Evolutionary conservation across 2,888 invertebrate genomes (phyloP), one percentile per base, ranked within the genome.

Genomic region (Catotricha subobsoleta): DNA sequence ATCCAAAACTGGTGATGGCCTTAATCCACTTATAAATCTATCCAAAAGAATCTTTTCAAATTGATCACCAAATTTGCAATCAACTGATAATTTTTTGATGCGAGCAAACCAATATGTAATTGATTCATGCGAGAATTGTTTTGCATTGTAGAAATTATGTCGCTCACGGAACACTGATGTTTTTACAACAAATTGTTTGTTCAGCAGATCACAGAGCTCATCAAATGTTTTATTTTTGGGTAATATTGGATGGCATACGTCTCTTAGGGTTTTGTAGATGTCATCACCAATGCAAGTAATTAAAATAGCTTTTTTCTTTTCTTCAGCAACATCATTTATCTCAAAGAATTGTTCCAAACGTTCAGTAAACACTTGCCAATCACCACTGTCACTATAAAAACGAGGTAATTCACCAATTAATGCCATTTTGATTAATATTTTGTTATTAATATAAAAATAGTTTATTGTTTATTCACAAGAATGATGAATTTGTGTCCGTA

Each of bases 191-290:
- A 48, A 49, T 31, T 49, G 50, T 31, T 41, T 44, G 9, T 38
- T 31, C 9, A 44, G 13, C 9, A 41, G 7, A 30, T 41, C 41
- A 20, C 27, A 44, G 6, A 48, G 41, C 20, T 50, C 46, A 10
- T 46, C 42, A 40, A 46, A 51, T 2, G 44, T 41, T 35, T 50
- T 49, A 3, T 43, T 38, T 29, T 50, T 49, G 3, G 51, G 50
- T 38, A 48, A 31, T 9, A 30, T 39, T 18, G 49, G 51, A 42
- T 44, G 42, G 39, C 48, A 50, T 6, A 51, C 27, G 34, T 49
- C 48, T 33, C 48, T 38, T n/a, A 50, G 34, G 2, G 47, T 46
- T 44, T 47, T 46, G 28, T 48, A 51, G 27, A 46, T 34, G 2
- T 47, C 37, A 16, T 44, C 41, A n/a, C 47, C 48, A 15, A 52